phyloP scores from a whole-genome alignment of 2,888 invertebrate genomes.

The Eristalis arbustorum region DNA sequence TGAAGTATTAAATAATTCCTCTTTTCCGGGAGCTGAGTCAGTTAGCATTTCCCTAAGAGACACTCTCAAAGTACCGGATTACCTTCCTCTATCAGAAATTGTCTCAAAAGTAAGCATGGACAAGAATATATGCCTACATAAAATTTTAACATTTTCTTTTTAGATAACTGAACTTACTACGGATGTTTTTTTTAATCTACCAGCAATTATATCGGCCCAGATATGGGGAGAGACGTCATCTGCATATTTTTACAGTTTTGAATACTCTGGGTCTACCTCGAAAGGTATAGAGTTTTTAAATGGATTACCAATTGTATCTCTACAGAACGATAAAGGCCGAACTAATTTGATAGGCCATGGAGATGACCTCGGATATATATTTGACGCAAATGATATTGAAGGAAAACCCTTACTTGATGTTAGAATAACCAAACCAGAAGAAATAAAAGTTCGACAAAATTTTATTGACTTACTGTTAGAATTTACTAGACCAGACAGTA shows the following conservation, averaged over 20 bases:
- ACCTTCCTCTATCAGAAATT: slow-evolving; percentile 75
- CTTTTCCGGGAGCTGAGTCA: slow-evolving; percentile 75
- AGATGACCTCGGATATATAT: slow-evolving; percentile 87
- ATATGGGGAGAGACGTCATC: slow-evolving; percentile 86
- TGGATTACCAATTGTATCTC: slow-evolving; percentile 83
- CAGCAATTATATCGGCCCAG: slow-evolving; percentile 86
- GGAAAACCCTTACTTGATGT: slow-evolving; percentile 82
- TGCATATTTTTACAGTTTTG: slow-evolving; percentile 88
- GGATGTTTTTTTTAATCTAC: slow-evolving; percentile 89
- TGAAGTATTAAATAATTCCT: slow-evolving; percentile 75
- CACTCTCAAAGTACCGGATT: slow-evolving; percentile 76
- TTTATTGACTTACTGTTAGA: slow-evolving; percentile 85
- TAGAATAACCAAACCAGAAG: slow-evolving; percentile 81
- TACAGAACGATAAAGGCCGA: slow-evolving; percentile 76
- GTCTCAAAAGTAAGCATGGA: slow-evolving; percentile 74
- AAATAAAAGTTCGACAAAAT: slow-evolving; percentile 84
- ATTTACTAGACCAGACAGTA: slow-evolving; percentile 81
- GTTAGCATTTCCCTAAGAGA: slow-evolving; percentile 74
- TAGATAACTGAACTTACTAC: slow-evolving; percentile 81
- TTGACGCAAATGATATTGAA: slow-evolving; percentile 84
- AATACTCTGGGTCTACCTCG: slow-evolving; percentile 84
- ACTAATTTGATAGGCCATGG: slow-evolving; percentile 83
- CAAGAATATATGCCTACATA: not conserved
- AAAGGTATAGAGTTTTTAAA: slow-evolving; percentile 85
- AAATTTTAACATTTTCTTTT: not conserved